phyloP scores from a whole-genome alignment of 2,113 vertebrate species.

The Equus quagga region DNA sequence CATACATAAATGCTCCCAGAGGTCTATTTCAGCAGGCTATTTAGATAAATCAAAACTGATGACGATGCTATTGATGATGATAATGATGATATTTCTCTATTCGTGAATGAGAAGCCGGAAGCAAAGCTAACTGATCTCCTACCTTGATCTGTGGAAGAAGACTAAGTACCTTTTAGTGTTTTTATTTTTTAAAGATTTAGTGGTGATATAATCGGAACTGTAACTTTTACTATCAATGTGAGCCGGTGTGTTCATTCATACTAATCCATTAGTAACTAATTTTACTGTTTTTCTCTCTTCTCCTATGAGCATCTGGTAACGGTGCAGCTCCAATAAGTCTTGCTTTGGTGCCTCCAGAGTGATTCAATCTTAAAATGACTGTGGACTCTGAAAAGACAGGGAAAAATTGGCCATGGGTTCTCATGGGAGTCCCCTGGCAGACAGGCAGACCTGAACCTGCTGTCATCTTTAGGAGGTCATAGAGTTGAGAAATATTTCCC shows the following conservation, averaged over 20 bases:
- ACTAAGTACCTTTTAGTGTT: not conserved
- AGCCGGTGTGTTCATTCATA: not conserved
- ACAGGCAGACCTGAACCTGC: conserved; percentile 60
- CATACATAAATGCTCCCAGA: conserved; percentile 70
- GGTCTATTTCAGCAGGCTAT: conserved; percentile 55
- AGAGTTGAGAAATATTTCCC: conserved; percentile 67
- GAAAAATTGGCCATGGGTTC: not conserved
- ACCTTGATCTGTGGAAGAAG: not conserved
- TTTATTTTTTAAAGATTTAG: conserved; percentile 35
- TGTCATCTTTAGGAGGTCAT: conserved; percentile 64
- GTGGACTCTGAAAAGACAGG: conserved; percentile 63
- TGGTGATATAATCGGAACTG: not conserved
- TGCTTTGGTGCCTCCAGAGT: conserved; percentile 46
- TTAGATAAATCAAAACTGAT: conserved; percentile 73
- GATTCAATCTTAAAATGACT: conserved; percentile 59
- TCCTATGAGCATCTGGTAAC: not conserved
- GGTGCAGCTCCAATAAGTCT: not conserved
- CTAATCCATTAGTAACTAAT: conserved; percentile 23
- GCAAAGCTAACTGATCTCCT: conserved; percentile 45
- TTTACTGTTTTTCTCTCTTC: conserved; percentile 57
- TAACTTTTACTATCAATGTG: not conserved
- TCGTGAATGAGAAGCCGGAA: conserved; percentile 25
- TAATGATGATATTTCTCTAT: conserved; percentile 56
- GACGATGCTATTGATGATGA: conserved; percentile 46
- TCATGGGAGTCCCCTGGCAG: conserved; percentile 52